Evolutionary conservation across 1,140 invertebrate genomes (phyloP).

Genomic region (Apolygus lucorum): DNA sequence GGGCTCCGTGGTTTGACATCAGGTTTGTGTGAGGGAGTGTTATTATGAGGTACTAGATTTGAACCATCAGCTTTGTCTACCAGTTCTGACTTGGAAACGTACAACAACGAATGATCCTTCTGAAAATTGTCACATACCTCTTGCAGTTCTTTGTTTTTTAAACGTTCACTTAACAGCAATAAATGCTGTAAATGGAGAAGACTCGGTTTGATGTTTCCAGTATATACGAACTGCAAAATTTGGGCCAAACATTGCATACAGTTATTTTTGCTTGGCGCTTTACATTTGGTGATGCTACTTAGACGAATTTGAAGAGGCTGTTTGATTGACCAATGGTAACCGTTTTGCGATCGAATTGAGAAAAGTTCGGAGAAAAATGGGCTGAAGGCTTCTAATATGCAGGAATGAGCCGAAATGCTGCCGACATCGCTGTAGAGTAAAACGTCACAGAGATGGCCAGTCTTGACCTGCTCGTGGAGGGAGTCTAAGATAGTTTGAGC

Average conservation of each 20-base stretch:
- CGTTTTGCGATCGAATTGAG: background rate
- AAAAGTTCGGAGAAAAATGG: constrained; percentile 15
- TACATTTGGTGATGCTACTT: constrained; percentile 13
- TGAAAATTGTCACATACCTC: background rate
- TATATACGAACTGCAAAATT: constrained; percentile 21
- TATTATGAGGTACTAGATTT: too few relatives aligned
- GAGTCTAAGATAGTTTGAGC: too few relatives aligned
- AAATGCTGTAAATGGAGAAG: constrained; percentile 13
- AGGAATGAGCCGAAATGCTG: constrained; percentile 14
- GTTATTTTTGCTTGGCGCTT: constrained; percentile 11
- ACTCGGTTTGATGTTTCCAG: constrained; percentile 9
- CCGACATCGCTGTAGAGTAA: constrained; percentile 4
- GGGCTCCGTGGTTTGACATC: too few relatives aligned
- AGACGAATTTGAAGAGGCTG: constrained; percentile 18
- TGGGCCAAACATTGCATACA: constrained; percentile 17
- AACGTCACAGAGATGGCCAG: constrained; percentile 20
- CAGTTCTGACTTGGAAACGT: background rate
- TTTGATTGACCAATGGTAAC: constrained; percentile 19
- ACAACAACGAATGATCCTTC: background rate
- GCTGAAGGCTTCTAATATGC: constrained; percentile 19
- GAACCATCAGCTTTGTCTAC: too few relatives aligned
- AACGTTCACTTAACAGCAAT: background rate
- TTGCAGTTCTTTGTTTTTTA: background rate
- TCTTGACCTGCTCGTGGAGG: background rate
- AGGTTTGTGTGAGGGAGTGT: too few relatives aligned